Base-by-base conservation (phyloP, 2,113 vertebrate species). In the Ophiodon elongatus region DNA sequence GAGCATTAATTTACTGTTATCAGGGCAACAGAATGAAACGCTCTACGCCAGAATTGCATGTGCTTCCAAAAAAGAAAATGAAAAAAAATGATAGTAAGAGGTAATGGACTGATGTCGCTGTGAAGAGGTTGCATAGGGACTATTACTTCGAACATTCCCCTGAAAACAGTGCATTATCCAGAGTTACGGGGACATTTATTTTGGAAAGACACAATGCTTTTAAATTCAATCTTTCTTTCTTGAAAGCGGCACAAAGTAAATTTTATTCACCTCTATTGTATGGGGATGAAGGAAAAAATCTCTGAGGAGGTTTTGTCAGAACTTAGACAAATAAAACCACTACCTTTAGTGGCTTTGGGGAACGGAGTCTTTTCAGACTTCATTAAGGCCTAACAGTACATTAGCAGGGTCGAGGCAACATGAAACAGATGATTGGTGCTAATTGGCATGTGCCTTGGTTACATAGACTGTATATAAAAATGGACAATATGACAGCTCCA, bases 121-220 rank as follows among this genome's bases (percentile, higher is more conserved):
- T 70, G 21, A 70, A 21, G 37, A 57, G 37, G 56, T 57, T 45
- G 47, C 47, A 72, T 33, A 8, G 35, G 37, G 37, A 60, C 41
- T 35, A 37, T 50, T 76, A 67, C 8, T 60, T 35, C 52, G 25
- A 21, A 52, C 4, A 3, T 45, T 64, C 14, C 8, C 25, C 45
- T 50, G 50, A 62, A 60, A 73, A 60, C 33, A 2, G n/a, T 67
- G 63, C 33, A 35, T 70, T n/a, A 75, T 47, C 11, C 17, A 50
- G 15, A 23, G 13, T 19, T 4, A 19, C 4, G 23, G 25, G 33
- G 31, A n/a, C 14, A 2, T 8, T 65, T 29, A 5, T 33, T 33
- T 50, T 27, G 2, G 19, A 50, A 19, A 60, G 9, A 74, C 4
- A 31, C 75, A 62, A 33, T 21, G 37, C 7, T 37, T 62, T 37